Conservation (phyloP, 2,113 vertebrate genomes). For the Limnothrissa miodon region DNA sequence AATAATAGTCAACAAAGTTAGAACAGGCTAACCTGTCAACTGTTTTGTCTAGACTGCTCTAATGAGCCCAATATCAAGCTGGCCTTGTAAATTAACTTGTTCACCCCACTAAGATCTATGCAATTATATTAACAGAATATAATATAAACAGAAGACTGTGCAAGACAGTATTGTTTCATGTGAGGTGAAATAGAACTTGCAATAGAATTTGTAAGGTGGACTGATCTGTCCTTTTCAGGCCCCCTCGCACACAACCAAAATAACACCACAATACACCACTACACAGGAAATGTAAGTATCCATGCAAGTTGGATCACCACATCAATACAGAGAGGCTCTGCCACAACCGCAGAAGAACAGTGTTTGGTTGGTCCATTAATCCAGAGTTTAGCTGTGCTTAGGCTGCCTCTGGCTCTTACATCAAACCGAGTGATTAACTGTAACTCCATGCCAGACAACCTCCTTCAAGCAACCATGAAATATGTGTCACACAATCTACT, state of each 20-base stretch:
- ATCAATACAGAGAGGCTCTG: not conserved
- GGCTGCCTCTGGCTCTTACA: constrained; percentile 31
- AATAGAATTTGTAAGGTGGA: not conserved
- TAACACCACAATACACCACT: not conserved
- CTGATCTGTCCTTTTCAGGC: too few relatives aligned
- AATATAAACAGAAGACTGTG: not conserved
- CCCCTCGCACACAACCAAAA: not conserved
- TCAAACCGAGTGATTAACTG: constrained; percentile 33
- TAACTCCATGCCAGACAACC: constrained; percentile 15
- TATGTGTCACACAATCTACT: constrained; percentile 24
- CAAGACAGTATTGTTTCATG: not conserved
- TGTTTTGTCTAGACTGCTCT: not conserved
- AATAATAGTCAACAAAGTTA: not conserved
- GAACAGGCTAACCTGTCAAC: not conserved
- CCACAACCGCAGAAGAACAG: not conserved
- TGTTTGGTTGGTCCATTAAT: constrained; percentile 20
- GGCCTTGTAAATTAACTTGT: not conserved
- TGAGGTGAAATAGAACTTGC: not conserved
- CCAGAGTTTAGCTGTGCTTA: constrained; percentile 27
- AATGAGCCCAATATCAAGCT: not conserved
- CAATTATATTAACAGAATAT: not conserved
- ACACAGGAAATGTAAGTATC: not conserved
- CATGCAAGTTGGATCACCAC: not conserved
- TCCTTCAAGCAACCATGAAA: constrained; percentile 17
- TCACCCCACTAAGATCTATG: not conserved